Conservation (phyloP, 2,888 invertebrate genomes). For the Hyles lineata region DNA sequence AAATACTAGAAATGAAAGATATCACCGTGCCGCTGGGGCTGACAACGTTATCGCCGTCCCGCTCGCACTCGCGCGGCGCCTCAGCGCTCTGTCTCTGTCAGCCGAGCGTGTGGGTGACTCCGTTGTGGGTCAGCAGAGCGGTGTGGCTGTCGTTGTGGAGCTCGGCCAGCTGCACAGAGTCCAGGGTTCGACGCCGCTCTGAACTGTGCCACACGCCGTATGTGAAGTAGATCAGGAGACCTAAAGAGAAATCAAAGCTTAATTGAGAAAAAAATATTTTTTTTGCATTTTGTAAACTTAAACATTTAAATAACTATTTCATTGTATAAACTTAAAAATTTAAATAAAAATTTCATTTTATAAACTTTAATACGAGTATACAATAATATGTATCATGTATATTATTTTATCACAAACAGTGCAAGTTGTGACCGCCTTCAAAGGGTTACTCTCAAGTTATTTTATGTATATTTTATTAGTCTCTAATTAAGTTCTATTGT, state of each 20-base stretch:
- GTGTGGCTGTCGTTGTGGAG: constrained; percentile 73
- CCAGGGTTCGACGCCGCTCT: constrained; percentile 70
- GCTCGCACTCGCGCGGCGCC: constrained; percentile 17
- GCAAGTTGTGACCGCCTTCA: too few species aligned
- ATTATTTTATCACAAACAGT: too few species aligned
- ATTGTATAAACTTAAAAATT: too few species aligned
- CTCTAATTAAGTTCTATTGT: too few species aligned
- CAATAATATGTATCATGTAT: too few species aligned
- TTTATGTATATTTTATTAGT: too few species aligned
- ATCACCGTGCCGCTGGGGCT: constrained; percentile 68
- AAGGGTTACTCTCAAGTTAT: too few species aligned
- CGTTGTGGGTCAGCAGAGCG: constrained; percentile 61
- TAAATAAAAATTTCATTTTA: too few species aligned
- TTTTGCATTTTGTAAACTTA: too few species aligned
- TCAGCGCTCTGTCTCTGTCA: constrained; percentile 52
- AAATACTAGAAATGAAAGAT: constrained; percentile 74
- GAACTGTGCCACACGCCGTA: constrained; percentile 90
- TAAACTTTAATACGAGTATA: too few species aligned
- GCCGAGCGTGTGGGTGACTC: constrained; percentile 64
- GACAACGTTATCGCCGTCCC: constrained; percentile 37
- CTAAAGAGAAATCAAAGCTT: constrained; percentile 61
- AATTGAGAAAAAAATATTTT: background rate
- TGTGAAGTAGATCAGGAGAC: constrained; percentile 88
- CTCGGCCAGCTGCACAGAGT: constrained; percentile 60
- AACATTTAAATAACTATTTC: too few species aligned